A percentile compares a stretch with the other conserved stretches of the same genome.
phyloP scores from a whole-genome alignment of 2,113 vertebrate genomes.

The Caloenas nicobarica region DNA sequence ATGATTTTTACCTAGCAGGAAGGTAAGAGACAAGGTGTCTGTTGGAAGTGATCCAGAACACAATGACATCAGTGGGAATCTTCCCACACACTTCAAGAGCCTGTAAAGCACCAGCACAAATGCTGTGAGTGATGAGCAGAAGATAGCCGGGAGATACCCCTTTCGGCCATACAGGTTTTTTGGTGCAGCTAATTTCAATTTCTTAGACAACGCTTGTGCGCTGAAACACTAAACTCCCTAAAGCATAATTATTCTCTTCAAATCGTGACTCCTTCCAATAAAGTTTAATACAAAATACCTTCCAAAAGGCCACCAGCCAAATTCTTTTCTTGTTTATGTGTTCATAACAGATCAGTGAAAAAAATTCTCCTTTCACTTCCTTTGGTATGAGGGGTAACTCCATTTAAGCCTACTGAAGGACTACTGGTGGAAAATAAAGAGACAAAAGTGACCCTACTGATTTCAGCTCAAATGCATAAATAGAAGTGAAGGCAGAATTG shows the following conservation, averaged over 20 bases:
- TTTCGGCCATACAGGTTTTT: not conserved
- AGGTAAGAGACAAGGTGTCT: not conserved
- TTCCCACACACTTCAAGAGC: not conserved
- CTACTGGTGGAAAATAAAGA: not conserved
- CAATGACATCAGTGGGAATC: not conserved
- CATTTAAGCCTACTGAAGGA: not conserved
- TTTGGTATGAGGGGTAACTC: not conserved
- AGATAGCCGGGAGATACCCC: not conserved
- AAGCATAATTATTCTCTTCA: not conserved
- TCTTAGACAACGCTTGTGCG: not conserved
- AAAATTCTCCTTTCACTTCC: not conserved
- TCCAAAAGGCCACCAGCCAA: not conserved
- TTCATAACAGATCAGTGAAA: not conserved
- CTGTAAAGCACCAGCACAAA: not conserved
- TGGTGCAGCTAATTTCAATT: constrained; percentile 1
- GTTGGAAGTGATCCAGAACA: not conserved
- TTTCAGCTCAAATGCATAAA: constrained; percentile 7
- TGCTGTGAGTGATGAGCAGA: not conserved
- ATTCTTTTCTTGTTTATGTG: not conserved
- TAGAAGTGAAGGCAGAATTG: not conserved
- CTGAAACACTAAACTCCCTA: not conserved
- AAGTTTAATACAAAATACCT: not conserved
- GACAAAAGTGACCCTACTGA: not conserved
- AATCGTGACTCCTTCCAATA: not conserved
- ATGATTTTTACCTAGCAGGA: not conserved